Conservation (phyloP, 2,888 invertebrate species). For the Acleris laterana region DNA sequence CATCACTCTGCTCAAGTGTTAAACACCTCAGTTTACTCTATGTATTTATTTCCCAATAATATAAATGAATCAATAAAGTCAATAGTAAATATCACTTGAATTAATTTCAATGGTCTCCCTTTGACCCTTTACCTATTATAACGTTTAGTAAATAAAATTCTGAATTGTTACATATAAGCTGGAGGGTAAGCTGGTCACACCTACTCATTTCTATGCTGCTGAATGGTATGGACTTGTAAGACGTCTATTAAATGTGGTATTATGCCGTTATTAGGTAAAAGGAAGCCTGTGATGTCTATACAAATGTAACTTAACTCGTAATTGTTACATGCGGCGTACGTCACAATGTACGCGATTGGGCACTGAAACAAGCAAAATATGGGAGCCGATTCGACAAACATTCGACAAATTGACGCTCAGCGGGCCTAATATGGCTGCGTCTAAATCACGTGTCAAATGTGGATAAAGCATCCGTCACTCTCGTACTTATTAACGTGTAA, state of each 20-base stretch:
- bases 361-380: conserved; percentile 14
- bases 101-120: conserved; percentile 15
- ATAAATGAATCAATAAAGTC: conserved; percentile 32
- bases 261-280: conserved; percentile 57
- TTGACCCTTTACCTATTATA: conserved; percentile 21
- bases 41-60: conserved; percentile 29
- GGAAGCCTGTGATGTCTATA: conserved; percentile 43
- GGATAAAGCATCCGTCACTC: no score
- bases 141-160: conserved; percentile 17
- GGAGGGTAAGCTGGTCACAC: conserved; percentile 39
- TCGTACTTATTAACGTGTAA: no score
- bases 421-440: no score
- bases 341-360: conserved; percentile 31
- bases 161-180: conserved; percentile 25
- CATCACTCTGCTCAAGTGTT: conserved; percentile 5
- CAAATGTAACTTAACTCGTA: conserved; percentile 36
- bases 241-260: conserved; percentile 49
- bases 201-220: conserved; percentile 38
- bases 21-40: conserved; percentile 8
- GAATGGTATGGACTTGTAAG: conserved; percentile 48
- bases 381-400: neutral
- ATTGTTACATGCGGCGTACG: conserved; percentile 45
- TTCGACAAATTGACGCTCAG: conserved; percentile 4
- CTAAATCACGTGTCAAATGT: no score
- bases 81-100: conserved; percentile 22